Base-by-base conservation (phyloP, 2,888 invertebrate genomes). In the Helicoverpa assulta region DNA sequence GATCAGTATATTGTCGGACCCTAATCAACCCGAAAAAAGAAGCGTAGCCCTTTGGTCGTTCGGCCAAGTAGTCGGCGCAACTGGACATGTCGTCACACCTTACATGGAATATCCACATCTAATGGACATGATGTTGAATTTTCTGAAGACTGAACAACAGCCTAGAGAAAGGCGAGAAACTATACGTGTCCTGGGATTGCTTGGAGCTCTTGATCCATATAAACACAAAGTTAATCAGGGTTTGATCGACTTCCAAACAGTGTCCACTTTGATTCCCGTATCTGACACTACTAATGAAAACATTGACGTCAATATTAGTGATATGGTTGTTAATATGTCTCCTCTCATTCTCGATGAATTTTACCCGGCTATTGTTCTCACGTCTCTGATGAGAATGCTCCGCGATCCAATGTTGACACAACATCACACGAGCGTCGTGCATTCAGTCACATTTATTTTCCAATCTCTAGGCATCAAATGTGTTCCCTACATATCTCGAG, bases 151-250 rank as follows among this genome's bases (percentile, higher is more conserved):
- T 0, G 99, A 99, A 89, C 99, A 99, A 88, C 98, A 98, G 67
- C 96, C 97, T 0, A 96, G 97, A 62, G 98, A 99, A 67, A 96
- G 98, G 33, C 96, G 98, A 40, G 98, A 99, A 95, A 99, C 99
- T 0, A 98, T 99, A 71, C 96, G 99, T 50, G 99, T 99, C 8
- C 94, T 99, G 37, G 99, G 99, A 0, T 94, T 99, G 12, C 95
- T 99, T 0, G 99, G 99, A 5, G 99, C 99, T 0, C 96, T 99
- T 84, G 99, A 99, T 96, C 99, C 99, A 0, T 99, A 99, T 94
- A 98, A 98, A 87, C 99, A 99, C 90, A 99, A 99, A 95, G 98
- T 99, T 94, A 99, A 98, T 91, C 97, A 98, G 74, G 99, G 99
- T 0, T 96, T 98, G 80, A 98, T 99, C 65, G 99, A 99, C 88